These are phyloP conservation scores for Marmota monax DNA, from an alignment of 2,113 vertebrate genomes.

Conservation along the genomic window DNA sequence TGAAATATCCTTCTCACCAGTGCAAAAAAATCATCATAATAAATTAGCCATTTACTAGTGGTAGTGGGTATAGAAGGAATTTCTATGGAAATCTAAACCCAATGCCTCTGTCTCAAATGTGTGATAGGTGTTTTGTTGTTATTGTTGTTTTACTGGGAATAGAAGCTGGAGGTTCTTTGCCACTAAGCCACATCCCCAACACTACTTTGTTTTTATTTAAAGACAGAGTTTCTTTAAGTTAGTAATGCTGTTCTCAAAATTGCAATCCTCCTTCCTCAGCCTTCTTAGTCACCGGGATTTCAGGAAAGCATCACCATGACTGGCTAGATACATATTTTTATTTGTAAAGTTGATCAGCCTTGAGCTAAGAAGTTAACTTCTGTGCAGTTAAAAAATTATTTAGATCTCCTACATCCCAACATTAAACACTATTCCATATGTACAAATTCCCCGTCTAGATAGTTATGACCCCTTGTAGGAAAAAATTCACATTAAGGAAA, in stretches of 20 bases:
- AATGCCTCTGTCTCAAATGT: neutral
- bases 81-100: neutral
- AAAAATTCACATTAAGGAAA: neutral
- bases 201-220: too few relatives aligned
- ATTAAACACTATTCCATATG: neutral
- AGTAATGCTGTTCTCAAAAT: too few relatives aligned
- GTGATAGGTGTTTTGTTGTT: neutral
- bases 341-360: neutral
- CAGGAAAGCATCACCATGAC: too few relatives aligned
- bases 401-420: neutral
- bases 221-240: too few relatives aligned
- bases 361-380: neutral
- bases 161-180: too few relatives aligned
- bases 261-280: too few relatives aligned
- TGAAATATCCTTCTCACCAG: neutral
- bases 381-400: neutral
- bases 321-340: too few relatives aligned
- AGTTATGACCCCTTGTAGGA: neutral
- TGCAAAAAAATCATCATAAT: neutral
- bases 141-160: neutral
- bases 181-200: too few relatives aligned
- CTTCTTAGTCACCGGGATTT: too few relatives aligned
- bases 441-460: neutral
- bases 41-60: neutral
- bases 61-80: neutral